Evolutionary conservation across 2,797 vertebrate genomes (phyloP).

Genomic region (Megalops cyprinoides): DNA sequence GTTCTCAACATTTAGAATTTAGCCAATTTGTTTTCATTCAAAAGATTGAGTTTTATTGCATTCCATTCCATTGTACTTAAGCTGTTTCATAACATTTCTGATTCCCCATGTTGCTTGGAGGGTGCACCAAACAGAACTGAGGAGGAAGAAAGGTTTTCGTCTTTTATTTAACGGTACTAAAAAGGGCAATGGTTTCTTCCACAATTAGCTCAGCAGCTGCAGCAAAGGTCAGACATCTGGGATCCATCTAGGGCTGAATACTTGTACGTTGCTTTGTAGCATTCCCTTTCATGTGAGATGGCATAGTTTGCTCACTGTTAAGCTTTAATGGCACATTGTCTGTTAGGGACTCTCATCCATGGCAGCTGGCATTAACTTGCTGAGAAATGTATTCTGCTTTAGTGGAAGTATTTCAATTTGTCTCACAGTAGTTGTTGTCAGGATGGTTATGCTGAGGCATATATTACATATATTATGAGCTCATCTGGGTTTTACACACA

Average conservation of each 20-base stretch:
- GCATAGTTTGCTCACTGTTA: conserved; percentile 5
- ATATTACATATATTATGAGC: background rate
- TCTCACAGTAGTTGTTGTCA: background rate
- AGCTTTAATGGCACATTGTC: conserved; percentile 17
- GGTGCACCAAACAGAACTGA: background rate
- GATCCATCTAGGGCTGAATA: conserved; percentile 52
- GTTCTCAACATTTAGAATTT: conserved; percentile 2
- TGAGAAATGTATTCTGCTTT: background rate
- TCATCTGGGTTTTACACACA: background rate
- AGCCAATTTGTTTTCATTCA: background rate
- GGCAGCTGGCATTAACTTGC: conserved; percentile 14
- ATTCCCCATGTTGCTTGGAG: background rate
- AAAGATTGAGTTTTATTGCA: no score
- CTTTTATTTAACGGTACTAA: background rate
- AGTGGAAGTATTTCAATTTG: background rate
- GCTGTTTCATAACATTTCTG: background rate
- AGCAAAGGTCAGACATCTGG: conserved; percentile 64
- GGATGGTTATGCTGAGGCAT: background rate
- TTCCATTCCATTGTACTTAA: background rate
- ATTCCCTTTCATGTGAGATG: conserved; percentile 11
- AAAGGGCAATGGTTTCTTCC: conserved; percentile 52
- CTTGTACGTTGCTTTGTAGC: conserved; percentile 15
- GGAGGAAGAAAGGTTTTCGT: background rate
- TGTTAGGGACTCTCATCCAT: conserved; percentile 3
- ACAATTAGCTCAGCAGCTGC: conserved; percentile 47